Evolutionary conservation across 2,888 invertebrate genomes (phyloP).

Genomic region (Temnothorax rugatulus): DNA sequence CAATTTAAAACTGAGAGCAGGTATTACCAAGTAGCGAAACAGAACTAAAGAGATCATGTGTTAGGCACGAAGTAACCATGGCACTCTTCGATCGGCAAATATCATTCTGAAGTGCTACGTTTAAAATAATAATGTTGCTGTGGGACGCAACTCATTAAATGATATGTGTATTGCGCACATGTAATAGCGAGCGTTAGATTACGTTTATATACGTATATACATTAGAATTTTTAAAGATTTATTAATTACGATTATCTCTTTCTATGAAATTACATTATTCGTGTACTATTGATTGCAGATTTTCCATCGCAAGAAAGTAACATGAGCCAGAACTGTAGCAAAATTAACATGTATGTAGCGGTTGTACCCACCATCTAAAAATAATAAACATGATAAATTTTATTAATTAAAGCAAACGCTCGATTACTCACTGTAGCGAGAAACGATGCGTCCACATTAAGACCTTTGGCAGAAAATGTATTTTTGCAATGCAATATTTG

Average conservation of each 20-base stretch:
- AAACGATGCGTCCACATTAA: background rate
- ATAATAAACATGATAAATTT: background rate
- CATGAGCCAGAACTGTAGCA: background rate
- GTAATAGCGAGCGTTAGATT: no score
- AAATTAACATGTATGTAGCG: background rate
- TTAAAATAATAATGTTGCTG: no score
- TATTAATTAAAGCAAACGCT: background rate
- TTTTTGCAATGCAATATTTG: background rate
- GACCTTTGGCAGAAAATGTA: background rate
- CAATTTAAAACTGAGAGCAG: background rate
- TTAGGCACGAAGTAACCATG: slow-evolving; percentile 58
- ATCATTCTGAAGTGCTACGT: no score
- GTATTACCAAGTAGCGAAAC: background rate
- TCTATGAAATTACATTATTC: no score
- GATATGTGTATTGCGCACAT: no score
- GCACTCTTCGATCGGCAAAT: slow-evolving; percentile 47
- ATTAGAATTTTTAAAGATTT: no score
- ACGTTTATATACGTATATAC: no score
- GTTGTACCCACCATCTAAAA: background rate
- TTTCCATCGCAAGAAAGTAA: no score
- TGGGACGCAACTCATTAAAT: no score
- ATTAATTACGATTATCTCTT: no score
- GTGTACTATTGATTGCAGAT: no score
- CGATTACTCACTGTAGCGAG: background rate
- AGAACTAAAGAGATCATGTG: slow-evolving; percentile 14